Evolutionary conservation across 2,797 vertebrate genomes (phyloP).

Genomic region (Odontamblyopus lacepedii): DNA sequence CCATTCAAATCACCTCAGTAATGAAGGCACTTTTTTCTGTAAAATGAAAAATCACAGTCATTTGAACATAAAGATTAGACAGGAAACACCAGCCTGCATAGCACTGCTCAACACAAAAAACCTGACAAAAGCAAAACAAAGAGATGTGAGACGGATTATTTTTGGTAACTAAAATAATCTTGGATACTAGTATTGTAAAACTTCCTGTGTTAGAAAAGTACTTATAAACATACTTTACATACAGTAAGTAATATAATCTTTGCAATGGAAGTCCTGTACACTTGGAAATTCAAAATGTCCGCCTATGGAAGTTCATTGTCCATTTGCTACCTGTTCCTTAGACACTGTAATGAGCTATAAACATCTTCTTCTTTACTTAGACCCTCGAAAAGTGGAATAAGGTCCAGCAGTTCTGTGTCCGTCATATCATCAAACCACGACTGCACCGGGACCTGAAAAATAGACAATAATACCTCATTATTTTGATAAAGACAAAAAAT

Average conservation of each 20-base stretch:
- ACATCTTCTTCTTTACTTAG: conserved; percentile 90
- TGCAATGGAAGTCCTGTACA: conserved; percentile 60
- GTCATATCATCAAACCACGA: conserved; percentile 99
- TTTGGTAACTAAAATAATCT: conserved; percentile 77
- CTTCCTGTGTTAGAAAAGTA: conserved; percentile 73
- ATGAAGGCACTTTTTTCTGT: conserved; percentile 97
- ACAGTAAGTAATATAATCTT: conserved; percentile 56
- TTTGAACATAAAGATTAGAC: conserved; percentile 82
- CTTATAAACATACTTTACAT: conserved; percentile 76
- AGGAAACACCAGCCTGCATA: conserved; percentile 81
- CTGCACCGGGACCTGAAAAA: conserved; percentile 91
- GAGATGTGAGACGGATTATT: conserved; percentile 48
- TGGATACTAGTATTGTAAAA: conserved; percentile 70
- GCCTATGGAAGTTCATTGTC: conserved; percentile 18
- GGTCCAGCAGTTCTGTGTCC: conserved; percentile 96
- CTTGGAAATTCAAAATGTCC: background rate
- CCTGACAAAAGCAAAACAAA: conserved; percentile 27
- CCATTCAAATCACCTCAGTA: conserved; percentile 80
- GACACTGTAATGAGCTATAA: conserved; percentile 90
- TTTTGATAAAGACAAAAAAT: conserved; percentile 7
- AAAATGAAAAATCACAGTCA: conserved; percentile 86
- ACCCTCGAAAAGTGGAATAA: conserved; percentile 93
- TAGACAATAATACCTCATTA: background rate
- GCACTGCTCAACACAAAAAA: conserved; percentile 59
- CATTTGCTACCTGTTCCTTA: conserved; percentile 83